Conservation (phyloP, 2,797 vertebrate genomes). For the Masticophis lateralis region DNA sequence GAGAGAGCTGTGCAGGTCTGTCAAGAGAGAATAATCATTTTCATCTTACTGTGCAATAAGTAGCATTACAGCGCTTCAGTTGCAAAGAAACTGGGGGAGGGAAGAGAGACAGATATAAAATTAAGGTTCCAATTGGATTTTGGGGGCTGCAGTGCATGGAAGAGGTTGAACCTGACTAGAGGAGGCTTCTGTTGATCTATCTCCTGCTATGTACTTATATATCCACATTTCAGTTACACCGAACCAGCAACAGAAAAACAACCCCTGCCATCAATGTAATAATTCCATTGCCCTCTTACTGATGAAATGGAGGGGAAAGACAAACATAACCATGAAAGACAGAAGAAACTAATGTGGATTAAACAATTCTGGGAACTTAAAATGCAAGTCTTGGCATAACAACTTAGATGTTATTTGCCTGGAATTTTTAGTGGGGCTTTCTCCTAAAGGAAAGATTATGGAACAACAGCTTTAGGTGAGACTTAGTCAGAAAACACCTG, state of each 20-base stretch:
- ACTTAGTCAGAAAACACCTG: background rate
- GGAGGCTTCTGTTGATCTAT: slow-evolving; percentile 27
- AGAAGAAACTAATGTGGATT: background rate
- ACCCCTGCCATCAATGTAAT: background rate
- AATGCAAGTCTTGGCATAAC: background rate
- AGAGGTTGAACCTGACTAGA: slow-evolving; percentile 26
- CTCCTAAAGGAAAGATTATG: background rate
- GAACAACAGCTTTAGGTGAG: background rate
- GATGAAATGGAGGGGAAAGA: slow-evolving; percentile 10
- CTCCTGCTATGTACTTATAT: slow-evolving; percentile 24
- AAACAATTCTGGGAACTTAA: background rate
- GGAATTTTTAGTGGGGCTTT: background rate
- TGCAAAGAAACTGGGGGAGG: background rate
- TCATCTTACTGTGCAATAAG: slow-evolving; percentile 45
- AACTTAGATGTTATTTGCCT: background rate
- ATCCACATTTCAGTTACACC: slow-evolving; percentile 30
- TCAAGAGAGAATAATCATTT: slow-evolving; percentile 75
- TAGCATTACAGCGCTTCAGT: slow-evolving; percentile 42
- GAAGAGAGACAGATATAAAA: background rate
- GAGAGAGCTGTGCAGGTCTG: slow-evolving; percentile 69
- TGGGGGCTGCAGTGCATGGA: accelerated
- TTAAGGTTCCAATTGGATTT: slow-evolving; percentile 21
- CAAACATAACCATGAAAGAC: background rate
- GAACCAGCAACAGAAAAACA: slow-evolving; percentile 27
- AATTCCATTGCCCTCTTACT: slow-evolving; percentile 18